These are phyloP conservation scores for Podarcis siculus DNA, from an alignment of 2,797 vertebrate genomes.

Conservation along the genomic window DNA sequence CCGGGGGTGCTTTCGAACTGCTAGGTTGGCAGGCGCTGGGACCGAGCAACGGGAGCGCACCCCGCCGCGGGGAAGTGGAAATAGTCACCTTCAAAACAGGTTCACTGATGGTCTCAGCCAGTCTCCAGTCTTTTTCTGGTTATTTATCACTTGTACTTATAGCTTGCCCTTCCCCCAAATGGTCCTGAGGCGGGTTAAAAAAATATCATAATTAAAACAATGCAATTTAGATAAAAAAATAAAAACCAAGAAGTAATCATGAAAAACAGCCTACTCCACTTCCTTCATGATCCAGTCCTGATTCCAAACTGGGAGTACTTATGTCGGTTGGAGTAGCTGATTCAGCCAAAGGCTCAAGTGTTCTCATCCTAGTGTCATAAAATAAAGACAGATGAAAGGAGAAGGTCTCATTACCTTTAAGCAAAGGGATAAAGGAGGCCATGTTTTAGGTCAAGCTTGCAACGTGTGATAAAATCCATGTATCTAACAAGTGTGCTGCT, in stretches of 20 bases:
- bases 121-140: not conserved
- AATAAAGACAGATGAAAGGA: not conserved
- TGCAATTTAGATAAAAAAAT: not conserved
- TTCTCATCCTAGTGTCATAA: not conserved
- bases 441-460: conserved; percentile 7
- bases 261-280: not conserved
- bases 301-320: not conserved
- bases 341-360: not conserved
- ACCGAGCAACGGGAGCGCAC: no score
- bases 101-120: not conserved
- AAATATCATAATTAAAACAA: no score
- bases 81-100: not conserved
- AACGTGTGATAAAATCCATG: conserved; percentile 24
- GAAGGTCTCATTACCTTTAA: conserved; percentile 2
- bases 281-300: not conserved
- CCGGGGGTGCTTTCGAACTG: no score
- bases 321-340: not conserved
- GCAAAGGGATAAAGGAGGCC: not conserved
- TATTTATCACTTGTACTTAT: no score
- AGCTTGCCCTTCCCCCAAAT: no score
- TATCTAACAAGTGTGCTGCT: not conserved
- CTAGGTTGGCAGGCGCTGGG: no score
- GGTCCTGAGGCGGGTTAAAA: no score
- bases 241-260: not conserved
- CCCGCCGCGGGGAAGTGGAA: no score